Conservation (phyloP, 2,113 vertebrate species). For the Brienomyrus longianalis region DNA sequence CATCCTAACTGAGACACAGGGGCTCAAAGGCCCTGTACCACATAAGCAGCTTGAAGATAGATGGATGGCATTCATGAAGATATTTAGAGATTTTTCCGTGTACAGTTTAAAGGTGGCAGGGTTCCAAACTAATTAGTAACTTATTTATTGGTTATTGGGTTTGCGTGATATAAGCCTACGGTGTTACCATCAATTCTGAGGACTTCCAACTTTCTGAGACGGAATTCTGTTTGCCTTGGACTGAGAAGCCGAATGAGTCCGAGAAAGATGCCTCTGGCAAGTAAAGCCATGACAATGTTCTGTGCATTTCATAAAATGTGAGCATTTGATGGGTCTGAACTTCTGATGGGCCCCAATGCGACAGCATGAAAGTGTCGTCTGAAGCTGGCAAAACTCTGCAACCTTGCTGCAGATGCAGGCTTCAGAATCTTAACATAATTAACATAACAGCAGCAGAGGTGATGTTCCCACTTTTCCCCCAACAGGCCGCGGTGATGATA, state of each 20-base stretch:
- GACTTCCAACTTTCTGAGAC: conserved; percentile 18
- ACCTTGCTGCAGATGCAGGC: conserved; percentile 45
- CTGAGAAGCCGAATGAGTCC: conserved; percentile 25
- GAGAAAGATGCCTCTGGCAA: conserved; percentile 43
- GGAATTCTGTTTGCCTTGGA: conserved; percentile 23
- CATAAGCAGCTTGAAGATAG: neutral
- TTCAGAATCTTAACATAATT: neutral
- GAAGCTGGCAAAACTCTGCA: conserved; percentile 60
- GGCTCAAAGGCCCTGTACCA: neutral
- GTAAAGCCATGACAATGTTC: conserved; percentile 39
- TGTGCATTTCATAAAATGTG: conserved; percentile 50
- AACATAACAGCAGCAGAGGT: neutral
- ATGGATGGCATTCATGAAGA: neutral
- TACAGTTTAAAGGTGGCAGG: neutral
- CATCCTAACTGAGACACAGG: neutral
- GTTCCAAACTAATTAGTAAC: neutral
- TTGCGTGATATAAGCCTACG: neutral
- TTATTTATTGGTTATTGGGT: neutral
- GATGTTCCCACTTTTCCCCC: neutral
- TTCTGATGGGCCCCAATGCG: conserved; percentile 59
- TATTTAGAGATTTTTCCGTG: neutral
- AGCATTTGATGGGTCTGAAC: conserved; percentile 60
- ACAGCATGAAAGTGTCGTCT: conserved; percentile 61
- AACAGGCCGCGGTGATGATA: conserved; percentile 15
- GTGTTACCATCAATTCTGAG: neutral